Percentiles rank a stretch among this genome's conserved stretches.
Conservation (phyloP, 2,888 invertebrate genomes). For the Drosophila atripex region DNA sequence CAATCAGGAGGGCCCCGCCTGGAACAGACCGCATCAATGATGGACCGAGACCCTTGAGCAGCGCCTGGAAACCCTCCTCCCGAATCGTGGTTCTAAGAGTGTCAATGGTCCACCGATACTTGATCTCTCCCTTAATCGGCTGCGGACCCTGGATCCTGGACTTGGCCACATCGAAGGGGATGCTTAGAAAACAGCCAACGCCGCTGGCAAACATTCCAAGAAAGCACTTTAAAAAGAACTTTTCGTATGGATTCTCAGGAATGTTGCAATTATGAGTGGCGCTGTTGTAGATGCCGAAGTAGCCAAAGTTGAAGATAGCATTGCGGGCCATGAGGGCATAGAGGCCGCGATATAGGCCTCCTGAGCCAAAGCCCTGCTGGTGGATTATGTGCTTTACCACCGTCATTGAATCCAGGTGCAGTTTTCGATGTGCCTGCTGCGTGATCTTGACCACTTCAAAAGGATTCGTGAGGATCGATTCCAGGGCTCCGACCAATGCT, state of each 20-base stretch:
- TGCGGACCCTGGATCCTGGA: slow-evolving; percentile 63
- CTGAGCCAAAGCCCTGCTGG: slow-evolving; percentile 25
- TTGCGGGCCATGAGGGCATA: slow-evolving; percentile 39
- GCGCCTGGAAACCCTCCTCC: slow-evolving; percentile 44
- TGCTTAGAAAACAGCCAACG: slow-evolving; percentile 16
- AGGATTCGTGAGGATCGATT: slow-evolving; percentile 42
- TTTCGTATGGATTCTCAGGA: neutral
- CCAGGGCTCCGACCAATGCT: slow-evolving; percentile 28
- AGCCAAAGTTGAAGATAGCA: slow-evolving; percentile 39
- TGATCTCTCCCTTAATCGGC: slow-evolving; percentile 50
- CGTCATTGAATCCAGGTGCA: neutral
- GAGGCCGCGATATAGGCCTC: slow-evolving; percentile 27
- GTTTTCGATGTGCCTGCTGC: slow-evolving; percentile 47
- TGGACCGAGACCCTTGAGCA: slow-evolving; percentile 53
- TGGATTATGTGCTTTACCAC: slow-evolving; percentile 32
- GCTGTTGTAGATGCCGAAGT: slow-evolving; percentile 39
- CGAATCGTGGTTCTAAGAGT: slow-evolving; percentile 30
- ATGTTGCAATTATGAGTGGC: neutral
- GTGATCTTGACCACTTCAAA: slow-evolving; percentile 58
- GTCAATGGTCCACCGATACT: slow-evolving; percentile 23
- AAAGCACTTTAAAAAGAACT: neutral
- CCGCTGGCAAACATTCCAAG: slow-evolving; percentile 20
- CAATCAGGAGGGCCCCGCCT: slow-evolving; percentile 31
- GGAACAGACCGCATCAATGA: slow-evolving; percentile 40
- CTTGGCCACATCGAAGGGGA: slow-evolving; percentile 52